Base-by-base conservation (phyloP, 64 coral and sea anemone genomes). In the Dendronephthya gigantea region DNA sequence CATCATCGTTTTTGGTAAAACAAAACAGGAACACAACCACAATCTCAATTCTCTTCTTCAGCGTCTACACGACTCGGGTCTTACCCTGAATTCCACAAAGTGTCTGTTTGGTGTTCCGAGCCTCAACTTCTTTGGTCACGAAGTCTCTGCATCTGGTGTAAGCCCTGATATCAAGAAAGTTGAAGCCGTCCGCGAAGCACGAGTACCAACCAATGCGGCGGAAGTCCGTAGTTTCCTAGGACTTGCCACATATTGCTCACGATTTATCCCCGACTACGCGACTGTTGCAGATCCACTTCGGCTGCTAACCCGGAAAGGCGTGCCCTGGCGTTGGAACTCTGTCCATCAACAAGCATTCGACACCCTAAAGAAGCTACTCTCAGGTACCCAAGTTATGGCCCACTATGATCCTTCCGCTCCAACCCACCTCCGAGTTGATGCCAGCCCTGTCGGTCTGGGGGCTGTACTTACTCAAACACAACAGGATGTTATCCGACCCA, bases 171-270 rank as follows among this genome's bases (percentile, higher is more conserved):
- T 22, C 39, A 83, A 43, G 12, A 83, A 83, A 83, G 29, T 83
- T 13, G 49, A 48, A 58, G 48, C 83, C 1, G 8, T 85, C 14
- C 40, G 12, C 19, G 40, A 30, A 48, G 86, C 32, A 3, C 7
- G 30, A 17, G 29, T 29, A 25, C 41, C 68, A 6, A 4, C 19
- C 10, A 72, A 8, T 7, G 47, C 88, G 72, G 68, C 55, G 35
- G 87, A 89, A 89, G 87, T 83, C 16, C 75, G 81, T 11, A 89
- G 87, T 39, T 89, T 89, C 56, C 31, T 89, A 12, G 51, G 82
- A 35, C 58, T 90, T 17, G 82, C 75, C 0, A 72, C 65, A 9
- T 90, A 83, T 19, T 84, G 35, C 49, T 37, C 82, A 15, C 27
- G 82, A 15, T 90, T 90, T 34, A 48, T 90, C 34, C 81, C 88